Conservation (phyloP, 2,888 invertebrate genomes). For the Cyclophora albipunctata region DNA sequence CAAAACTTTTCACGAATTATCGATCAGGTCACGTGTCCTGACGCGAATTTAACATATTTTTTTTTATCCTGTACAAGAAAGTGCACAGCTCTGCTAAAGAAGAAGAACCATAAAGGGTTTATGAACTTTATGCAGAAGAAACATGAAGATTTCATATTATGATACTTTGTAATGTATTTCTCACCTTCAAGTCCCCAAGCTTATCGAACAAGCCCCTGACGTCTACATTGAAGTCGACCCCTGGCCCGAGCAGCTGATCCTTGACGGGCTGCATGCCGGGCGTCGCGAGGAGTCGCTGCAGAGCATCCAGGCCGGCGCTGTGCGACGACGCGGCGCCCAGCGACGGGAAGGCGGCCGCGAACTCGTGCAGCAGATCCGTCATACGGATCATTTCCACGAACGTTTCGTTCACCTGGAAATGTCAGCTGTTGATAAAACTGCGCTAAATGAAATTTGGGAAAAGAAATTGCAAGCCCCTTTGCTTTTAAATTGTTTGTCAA, state of each 20-base stretch:
- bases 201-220: conserved; percentile 41
- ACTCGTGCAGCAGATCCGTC: conserved; percentile 47
- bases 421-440: no score
- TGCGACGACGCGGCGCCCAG: conserved; percentile 41
- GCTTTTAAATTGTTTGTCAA: no score
- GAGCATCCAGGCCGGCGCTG: conserved; percentile 37
- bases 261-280: conserved; percentile 37
- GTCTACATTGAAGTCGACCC: conserved; percentile 32
- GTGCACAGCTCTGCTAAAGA: no score
- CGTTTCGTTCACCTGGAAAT: conserved; percentile 67
- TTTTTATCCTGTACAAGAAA: no score
- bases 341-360: conserved; percentile 47
- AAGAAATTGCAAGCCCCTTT: neutral
- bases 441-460: neutral
- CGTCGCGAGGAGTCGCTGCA: conserved; percentile 33
- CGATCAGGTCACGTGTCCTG: no score
- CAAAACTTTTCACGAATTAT: no score
- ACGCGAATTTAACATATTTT: no score
- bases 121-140: no score
- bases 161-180: neutral
- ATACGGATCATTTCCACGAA: conserved; percentile 68
- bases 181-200: conserved; percentile 47
- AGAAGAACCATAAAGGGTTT: no score
- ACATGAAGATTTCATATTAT: no score
- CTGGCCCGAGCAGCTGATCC: conserved; percentile 27